A percentile compares a stretch with the other conserved stretches of the same genome.
Conservation (phyloP, 2,797 vertebrate species). For the Carcharodon carcharias region DNA sequence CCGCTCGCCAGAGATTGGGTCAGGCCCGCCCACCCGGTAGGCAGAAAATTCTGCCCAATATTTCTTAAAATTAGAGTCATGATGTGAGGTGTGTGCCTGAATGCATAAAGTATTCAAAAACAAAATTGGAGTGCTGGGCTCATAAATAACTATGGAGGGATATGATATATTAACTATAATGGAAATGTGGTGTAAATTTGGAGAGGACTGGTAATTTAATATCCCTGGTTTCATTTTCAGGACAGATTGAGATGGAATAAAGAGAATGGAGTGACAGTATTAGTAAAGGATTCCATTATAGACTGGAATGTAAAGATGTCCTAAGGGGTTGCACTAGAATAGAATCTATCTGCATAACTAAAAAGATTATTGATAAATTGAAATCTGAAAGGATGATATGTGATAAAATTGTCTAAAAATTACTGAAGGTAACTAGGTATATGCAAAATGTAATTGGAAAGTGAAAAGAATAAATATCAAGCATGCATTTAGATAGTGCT, state of each 20-base stretch:
- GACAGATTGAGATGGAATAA: not conserved
- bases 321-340: not conserved
- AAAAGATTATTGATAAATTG: not conserved
- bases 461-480: not conserved
- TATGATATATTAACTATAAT: not conserved
- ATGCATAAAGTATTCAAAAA: not conserved
- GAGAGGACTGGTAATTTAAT: not conserved
- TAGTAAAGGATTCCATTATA: not conserved
- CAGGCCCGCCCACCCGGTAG: no score
- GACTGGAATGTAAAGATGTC: not conserved
- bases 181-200: not conserved
- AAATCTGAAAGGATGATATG: not conserved
- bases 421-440: not conserved
- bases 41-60: no score
- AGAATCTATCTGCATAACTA: not conserved
- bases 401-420: not conserved
- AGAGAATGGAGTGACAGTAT: not conserved
- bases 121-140: not conserved
- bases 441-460: not conserved
- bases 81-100: not conserved
- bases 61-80: not conserved
- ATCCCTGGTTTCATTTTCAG: not conserved
- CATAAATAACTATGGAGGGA: not conserved
- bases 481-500: not conserved
- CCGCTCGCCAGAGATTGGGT: no score